Base-by-base conservation (phyloP, 37 sponge, comb jelly and placozoan genomes). In the Halichondria panicea region DNA sequence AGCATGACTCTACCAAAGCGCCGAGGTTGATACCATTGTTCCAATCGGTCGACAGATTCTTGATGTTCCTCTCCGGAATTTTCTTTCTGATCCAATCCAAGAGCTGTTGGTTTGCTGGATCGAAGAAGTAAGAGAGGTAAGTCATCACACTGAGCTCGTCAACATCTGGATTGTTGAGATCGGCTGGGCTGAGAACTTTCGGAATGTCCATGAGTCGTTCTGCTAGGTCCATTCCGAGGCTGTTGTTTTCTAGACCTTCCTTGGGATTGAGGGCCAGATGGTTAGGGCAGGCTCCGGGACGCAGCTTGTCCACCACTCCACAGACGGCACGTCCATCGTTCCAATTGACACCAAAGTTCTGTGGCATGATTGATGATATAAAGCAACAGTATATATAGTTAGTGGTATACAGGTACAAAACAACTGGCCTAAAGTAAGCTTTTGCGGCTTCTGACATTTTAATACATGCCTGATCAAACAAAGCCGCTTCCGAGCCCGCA, bases 101-200 rank as follows among this genome's bases (percentile, higher is more conserved):
- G 35, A 95, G 85, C 8, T 66, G 61, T 25, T 72, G 42, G 45
- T 83, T 85, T 46, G 66, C 68, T 28, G 85, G 81, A 24, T 79
- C 63, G 43, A 48, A 87, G 81, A 96, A 93, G 58, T 90, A 93
- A 19, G 88, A 93, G 41, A 96, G 53, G 63, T 96, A 96, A 4
- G 94, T 93, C 88, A 93, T 90, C 34, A 96, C 69, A 48, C 88
- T 85, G 36, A 96, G 79, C 4, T 92, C 89, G 44, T 96, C 97
- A 15, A 96, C 88, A 5, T 81, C 79, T 8, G 91, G 93, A 64
- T 88, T 87, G 59, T 74, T 77, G 41, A 96, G 42, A 56, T 93
- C 94, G 55, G 79, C 87, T 6, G 97, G 88, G 31, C 33, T 72
- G 25, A 93, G 46, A 13, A 94, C 63, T 64, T 66, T 80, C 30